Conservation (phyloP, 92 coral and sea anemone species). For the Porites evermanni region DNA sequence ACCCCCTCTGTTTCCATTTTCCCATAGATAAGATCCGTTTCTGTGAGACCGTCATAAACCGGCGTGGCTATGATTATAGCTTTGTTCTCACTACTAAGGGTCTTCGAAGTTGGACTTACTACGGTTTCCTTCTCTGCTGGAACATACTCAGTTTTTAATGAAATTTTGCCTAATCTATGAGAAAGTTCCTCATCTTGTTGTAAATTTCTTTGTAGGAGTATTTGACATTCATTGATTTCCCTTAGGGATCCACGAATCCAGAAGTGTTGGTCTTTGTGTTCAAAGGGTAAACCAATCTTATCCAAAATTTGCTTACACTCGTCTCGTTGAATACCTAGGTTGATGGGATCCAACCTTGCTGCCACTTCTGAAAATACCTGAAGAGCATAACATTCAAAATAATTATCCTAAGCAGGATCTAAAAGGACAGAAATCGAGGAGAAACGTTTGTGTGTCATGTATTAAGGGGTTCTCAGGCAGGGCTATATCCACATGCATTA, state of each 20-base stretch:
- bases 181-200: background rate
- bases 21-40: background rate
- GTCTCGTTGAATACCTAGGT: background rate
- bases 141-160: conserved; percentile 1
- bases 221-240: conserved; percentile 19
- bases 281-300: conserved; percentile 22
- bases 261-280: background rate
- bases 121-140: background rate
- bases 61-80: background rate
- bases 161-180: background rate
- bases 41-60: background rate
- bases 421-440: no score
- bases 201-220: background rate
- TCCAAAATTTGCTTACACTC: conserved; percentile 12
- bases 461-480: no score
- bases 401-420: no score
- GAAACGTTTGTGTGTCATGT: no score
- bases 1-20: background rate
- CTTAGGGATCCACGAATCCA: conserved; percentile 14
- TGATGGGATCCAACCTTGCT: conserved; percentile 9
- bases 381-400: no score
- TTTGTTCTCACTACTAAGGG: background rate
- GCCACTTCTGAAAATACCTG: conserved; percentile 36
- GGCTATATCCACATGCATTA: no score
- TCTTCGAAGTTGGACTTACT: background rate